Evolutionary conservation across 2,113 vertebrate genomes (phyloP).

Genomic region (Psophia crepitans): DNA sequence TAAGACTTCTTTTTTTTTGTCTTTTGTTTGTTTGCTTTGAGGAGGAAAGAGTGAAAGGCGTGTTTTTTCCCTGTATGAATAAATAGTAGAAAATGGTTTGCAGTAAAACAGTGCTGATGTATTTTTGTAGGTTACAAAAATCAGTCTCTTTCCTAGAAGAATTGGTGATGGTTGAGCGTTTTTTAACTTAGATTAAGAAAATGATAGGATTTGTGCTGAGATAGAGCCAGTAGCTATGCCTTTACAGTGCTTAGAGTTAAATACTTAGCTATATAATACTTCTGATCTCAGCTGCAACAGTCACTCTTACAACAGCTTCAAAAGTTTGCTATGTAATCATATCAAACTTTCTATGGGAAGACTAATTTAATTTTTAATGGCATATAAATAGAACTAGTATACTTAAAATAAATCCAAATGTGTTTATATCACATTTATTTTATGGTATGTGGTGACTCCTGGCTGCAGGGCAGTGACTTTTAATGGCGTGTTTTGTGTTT

Average conservation of each 20-base stretch:
- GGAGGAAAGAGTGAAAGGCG: neutral
- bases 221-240: neutral
- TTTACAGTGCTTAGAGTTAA: neutral
- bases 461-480: neutral
- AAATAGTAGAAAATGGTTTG: neutral
- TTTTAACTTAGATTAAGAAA: neutral
- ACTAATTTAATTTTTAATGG: neutral
- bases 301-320: neutral
- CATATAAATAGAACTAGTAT: neutral
- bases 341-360: neutral
- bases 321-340: neutral
- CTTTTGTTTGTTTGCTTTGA: no score
- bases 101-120: neutral
- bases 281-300: neutral
- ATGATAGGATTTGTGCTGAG: neutral
- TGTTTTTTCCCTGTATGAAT: neutral
- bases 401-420: neutral
- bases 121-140: neutral
- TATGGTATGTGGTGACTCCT: neutral
- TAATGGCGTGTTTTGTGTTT: neutral
- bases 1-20: constrained; percentile 47
- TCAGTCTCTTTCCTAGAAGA: neutral
- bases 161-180: neutral
- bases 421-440: neutral
- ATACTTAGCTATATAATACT: neutral